Evolutionary conservation across 2,888 invertebrate genomes (phyloP).

Genomic region (Margaritifera margaritifera): DNA sequence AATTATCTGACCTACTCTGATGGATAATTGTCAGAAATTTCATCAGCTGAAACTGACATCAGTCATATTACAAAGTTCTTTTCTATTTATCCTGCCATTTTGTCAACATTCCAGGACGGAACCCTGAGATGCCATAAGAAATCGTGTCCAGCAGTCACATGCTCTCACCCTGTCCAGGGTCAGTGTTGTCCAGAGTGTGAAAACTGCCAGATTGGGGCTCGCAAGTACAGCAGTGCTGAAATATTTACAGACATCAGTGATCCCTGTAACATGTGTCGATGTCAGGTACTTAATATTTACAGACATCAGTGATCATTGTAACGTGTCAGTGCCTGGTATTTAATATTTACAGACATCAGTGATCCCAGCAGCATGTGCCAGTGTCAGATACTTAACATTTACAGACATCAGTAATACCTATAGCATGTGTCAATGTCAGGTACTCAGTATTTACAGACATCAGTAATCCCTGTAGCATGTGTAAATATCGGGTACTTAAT

Average conservation of each 20-base stretch:
- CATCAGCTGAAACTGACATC: too few relatives aligned
- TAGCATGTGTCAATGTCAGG: conserved; percentile 44
- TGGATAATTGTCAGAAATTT: too few relatives aligned
- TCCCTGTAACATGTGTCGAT: conserved; percentile 46
- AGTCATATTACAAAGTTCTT: too few relatives aligned
- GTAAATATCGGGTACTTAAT: too few relatives aligned
- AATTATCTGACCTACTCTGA: too few relatives aligned
- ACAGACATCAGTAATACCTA: too few relatives aligned
- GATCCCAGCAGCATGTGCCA: conserved; percentile 12
- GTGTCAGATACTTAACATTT: conserved; percentile 42
- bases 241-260: conserved; percentile 38
- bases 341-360: too few relatives aligned
- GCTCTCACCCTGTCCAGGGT: conserved; percentile 40
- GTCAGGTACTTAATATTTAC: conserved; percentile 39
- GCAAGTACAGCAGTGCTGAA: conserved; percentile 32
- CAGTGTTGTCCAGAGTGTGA: conserved; percentile 53
- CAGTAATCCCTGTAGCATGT: too few relatives aligned
- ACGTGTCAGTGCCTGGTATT: too few relatives aligned
- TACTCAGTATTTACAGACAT: too few relatives aligned
- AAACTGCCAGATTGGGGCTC: conserved; percentile 41
- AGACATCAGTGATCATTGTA: too few relatives aligned
- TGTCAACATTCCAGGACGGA: conserved; percentile 37
- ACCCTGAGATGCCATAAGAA: conserved; percentile 35
- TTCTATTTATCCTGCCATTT: too few relatives aligned
- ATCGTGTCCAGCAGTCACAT: conserved; percentile 42